Evolutionary conservation across 2,797 vertebrate genomes (phyloP).

Genomic region (Pangasius macronema): DNA sequence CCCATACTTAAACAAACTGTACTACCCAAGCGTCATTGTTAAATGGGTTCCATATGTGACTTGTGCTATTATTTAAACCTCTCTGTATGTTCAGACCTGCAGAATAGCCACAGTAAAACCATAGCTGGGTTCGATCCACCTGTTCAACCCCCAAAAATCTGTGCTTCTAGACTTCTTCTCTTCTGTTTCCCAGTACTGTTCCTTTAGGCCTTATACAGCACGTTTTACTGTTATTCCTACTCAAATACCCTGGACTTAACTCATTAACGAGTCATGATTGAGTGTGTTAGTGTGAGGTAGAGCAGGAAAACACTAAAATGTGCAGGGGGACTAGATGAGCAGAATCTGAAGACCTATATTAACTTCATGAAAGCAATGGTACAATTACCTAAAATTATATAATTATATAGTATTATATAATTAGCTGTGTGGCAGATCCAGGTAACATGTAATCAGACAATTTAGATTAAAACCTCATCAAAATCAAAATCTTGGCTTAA

Average conservation of each 20-base stretch:
- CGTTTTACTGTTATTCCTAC: not conserved
- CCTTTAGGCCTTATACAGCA: not conserved
- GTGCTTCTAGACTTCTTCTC: not conserved
- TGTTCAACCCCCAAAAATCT: conserved; percentile 16
- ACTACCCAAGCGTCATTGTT: conserved; percentile 40
- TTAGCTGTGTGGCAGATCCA: not conserved
- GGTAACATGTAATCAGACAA: not conserved
- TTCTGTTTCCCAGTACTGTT: not conserved
- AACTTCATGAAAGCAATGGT: not conserved
- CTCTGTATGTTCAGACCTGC: conserved; percentile 41
- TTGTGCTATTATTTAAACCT: conserved; percentile 53
- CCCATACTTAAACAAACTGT: conserved; percentile 45
- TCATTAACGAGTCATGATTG: not conserved
- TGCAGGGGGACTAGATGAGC: not conserved
- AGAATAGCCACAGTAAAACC: conserved; percentile 25
- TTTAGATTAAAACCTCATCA: not conserved
- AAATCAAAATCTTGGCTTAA: not conserved
- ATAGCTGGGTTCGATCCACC: conserved; percentile 32
- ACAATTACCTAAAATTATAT: not conserved
- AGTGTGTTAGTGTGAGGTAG: not conserved
- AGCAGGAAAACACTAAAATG: not conserved
- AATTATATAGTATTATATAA: not conserved
- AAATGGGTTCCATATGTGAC: conserved; percentile 53
- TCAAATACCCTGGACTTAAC: not conserved
- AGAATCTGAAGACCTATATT: not conserved